Conservation (phyloP, 2,797 vertebrate species). For the Cetoscarus ocellatus region DNA sequence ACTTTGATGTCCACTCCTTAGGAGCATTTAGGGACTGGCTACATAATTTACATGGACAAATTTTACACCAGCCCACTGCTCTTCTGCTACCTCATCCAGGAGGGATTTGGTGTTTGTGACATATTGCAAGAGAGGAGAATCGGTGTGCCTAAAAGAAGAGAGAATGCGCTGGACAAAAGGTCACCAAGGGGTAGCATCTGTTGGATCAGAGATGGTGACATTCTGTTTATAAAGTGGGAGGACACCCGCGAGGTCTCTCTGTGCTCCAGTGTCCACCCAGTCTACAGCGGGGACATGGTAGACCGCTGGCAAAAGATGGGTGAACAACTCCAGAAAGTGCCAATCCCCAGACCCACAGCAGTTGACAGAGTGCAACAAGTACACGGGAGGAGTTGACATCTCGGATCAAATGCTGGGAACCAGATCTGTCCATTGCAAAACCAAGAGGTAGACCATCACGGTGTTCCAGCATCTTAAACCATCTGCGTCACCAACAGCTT, state of each 20-base stretch:
- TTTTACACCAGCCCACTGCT: background rate
- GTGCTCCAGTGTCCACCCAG: background rate
- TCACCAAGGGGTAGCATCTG: background rate
- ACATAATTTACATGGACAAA: no score
- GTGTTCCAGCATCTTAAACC: no score
- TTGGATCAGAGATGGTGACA: background rate
- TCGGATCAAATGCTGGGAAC: no score
- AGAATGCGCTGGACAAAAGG: background rate
- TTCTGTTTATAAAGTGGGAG: background rate
- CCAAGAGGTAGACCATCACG: no score
- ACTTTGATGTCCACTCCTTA: no score
- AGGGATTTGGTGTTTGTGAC: background rate
- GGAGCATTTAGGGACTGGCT: no score
- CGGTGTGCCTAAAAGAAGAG: background rate
- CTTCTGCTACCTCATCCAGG: background rate
- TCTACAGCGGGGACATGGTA: background rate
- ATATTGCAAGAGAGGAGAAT: background rate
- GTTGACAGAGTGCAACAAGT: no score
- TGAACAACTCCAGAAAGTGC: no score
- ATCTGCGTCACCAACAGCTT: no score
- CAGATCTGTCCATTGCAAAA: no score
- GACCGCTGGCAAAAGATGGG: background rate
- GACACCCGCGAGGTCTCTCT: background rate
- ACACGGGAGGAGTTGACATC: no score
- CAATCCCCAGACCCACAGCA: no score